Evolutionary conservation across 2,888 invertebrate species (phyloP), one percentile per base, ranked within the genome.

Genomic region (Dromius quadrimaculatus): DNA sequence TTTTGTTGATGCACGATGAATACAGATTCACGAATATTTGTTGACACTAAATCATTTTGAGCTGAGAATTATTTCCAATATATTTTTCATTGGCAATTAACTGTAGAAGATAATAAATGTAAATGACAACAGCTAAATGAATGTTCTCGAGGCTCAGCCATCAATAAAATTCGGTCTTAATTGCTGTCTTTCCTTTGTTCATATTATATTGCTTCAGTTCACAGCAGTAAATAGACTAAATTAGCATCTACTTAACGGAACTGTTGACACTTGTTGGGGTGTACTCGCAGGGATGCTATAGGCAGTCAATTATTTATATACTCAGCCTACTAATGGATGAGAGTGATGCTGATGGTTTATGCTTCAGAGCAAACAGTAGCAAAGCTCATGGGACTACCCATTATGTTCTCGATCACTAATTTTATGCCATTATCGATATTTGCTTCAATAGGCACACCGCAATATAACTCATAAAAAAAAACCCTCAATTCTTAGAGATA

Each of bases 291-390:
- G 47, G 11, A 22, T 47, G 45, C 50, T 47, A 65, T 47, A 45
- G 65, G 19, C 65, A 65, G 65, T 47, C 65, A 65, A 65, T 65
- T 65, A 65, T 65, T 65, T 47, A 65, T 13, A 36, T 50, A 19
- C 20, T 47, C 28, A 45, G 34, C 9, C 13, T 22, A 50, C 23
- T 65, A 65, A 65, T 65, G 65, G 65, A 65, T 65, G 63, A 32
- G 50, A 54, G 50, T 54, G 50, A 54, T 15, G 50, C 32, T 47
- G 50, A 54, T 54, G 50, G 28, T 20, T 47, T 63, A 15, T 22
- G 22, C 17, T 13, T 22, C 22, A 34, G 17, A 36, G 28, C 1
- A 6, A 11, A 2, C 2, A 20, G 47, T 47, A 47, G 20, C 19
- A 5, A 38, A 59, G 19, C 22, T 13, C 59, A 34, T 22, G 22